phyloP scores from a whole-genome alignment of 1,140 invertebrate genomes.

The Drosophila rufa region DNA sequence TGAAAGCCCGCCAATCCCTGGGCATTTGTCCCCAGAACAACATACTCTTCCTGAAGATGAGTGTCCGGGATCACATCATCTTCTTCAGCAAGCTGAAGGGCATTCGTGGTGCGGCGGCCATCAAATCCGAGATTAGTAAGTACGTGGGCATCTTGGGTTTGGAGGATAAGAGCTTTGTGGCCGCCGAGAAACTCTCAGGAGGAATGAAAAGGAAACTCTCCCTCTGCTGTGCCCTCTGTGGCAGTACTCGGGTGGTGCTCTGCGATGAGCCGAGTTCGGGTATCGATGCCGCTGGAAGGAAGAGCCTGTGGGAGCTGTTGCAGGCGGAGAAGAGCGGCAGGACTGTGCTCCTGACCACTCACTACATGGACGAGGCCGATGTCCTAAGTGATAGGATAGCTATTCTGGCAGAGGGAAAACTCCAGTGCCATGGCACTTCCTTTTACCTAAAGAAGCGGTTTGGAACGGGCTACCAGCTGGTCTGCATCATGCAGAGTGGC shows the following conservation, averaged over 20 bases:
- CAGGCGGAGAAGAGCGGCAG: slow-evolving; percentile 86
- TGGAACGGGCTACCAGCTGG: slow-evolving; percentile 86
- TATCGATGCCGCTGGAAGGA: slow-evolving; percentile 96
- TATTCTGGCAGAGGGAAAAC: slow-evolving; percentile 92
- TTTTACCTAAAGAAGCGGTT: slow-evolving; percentile 95
- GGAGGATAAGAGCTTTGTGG: slow-evolving; percentile 86
- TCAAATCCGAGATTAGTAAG: slow-evolving; percentile 87
- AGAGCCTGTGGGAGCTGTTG: slow-evolving; percentile 95
- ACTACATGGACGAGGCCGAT: slow-evolving; percentile 99
- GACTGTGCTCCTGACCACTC: slow-evolving; percentile 97
- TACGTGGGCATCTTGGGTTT: slow-evolving; percentile 89
- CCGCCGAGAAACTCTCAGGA: slow-evolving; percentile 90
- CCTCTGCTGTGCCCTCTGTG: slow-evolving; percentile 90
- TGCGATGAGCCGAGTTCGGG: slow-evolving; percentile 98
- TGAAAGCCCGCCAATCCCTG: slow-evolving; percentile 89
- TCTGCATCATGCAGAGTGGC: slow-evolving; percentile 61
- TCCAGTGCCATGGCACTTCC: slow-evolving; percentile 94
- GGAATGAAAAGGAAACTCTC: slow-evolving; percentile 94
- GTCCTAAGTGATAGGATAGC: slow-evolving; percentile 96
- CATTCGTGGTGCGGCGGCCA: slow-evolving; percentile 85
- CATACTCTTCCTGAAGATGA: slow-evolving; percentile 95
- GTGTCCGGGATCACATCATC: slow-evolving; percentile 95
- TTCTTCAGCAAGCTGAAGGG: slow-evolving; percentile 94
- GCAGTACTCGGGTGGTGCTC: slow-evolving; percentile 89
- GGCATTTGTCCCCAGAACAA: slow-evolving; percentile 98